Percentiles rank a stretch among this genome's conserved stretches.
Conservation (phyloP, 2,113 vertebrate species). For the Tachysurus fulvidraco region DNA sequence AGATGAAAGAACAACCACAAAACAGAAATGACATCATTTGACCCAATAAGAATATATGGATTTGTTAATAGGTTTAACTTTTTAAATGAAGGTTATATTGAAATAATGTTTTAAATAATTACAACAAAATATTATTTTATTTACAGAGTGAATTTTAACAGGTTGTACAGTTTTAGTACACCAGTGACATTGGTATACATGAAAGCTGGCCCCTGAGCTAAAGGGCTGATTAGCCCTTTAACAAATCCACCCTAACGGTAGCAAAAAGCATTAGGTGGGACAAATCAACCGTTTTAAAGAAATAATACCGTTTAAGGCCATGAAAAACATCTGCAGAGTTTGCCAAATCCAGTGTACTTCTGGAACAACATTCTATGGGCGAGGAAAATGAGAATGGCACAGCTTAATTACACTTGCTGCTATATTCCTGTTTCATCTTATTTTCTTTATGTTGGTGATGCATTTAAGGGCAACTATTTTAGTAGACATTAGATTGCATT, state of each 20-base stretch:
- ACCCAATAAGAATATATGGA: not conserved
- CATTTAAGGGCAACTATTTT: not conserved
- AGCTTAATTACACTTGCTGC: not conserved
- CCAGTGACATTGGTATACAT: not conserved
- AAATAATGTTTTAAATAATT: not conserved
- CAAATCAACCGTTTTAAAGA: not conserved
- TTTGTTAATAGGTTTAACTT: not conserved
- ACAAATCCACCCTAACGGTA: too few relatives aligned
- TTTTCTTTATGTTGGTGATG: not conserved
- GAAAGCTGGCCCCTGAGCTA: not conserved
- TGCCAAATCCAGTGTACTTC: not conserved
- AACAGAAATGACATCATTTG: not conserved
- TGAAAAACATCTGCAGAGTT: too few relatives aligned
- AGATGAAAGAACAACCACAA: not conserved
- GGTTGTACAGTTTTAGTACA: not conserved
- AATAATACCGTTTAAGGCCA: too few relatives aligned
- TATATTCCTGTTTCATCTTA: not conserved
- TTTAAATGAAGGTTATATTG: not conserved
- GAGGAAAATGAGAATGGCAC: not conserved
- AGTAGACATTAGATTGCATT: not conserved
- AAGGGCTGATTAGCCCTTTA: not conserved
- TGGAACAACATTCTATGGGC: not conserved
- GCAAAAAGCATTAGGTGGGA: not conserved
- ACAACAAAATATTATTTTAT: not conserved
- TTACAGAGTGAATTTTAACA: not conserved